Percentiles rank a stretch among this genome's conserved stretches.
Evolutionary conservation across 2,797 vertebrate genomes (phyloP).

Genomic region (Podargus strigoides): DNA sequence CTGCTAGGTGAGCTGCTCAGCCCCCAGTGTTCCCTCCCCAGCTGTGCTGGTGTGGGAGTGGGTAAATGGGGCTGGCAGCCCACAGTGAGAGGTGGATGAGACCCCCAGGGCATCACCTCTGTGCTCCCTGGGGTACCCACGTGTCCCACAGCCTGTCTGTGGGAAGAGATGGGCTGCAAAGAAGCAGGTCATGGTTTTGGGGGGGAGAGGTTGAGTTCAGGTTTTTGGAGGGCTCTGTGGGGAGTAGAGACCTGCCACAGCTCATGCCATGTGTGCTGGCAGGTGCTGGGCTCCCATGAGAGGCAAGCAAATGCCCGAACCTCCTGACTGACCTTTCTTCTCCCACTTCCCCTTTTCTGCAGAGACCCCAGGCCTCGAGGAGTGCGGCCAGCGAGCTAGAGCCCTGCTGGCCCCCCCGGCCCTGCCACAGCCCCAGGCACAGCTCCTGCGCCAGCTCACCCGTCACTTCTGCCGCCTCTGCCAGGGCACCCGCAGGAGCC

Average conservation of each 20-base stretch:
- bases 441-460: constrained; percentile 76
- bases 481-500: constrained; percentile 60
- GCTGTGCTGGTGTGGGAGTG: not conserved
- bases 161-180: not conserved
- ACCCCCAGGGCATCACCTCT: not conserved
- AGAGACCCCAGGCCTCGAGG: constrained; percentile 77
- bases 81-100: not conserved
- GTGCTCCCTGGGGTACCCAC: rapidly evolving
- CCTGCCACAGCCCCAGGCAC: constrained; percentile 75
- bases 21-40: not conserved
- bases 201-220: not conserved
- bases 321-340: not conserved
- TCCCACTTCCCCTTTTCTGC: not conserved
- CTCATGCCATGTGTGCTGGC: not conserved
- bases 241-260: not conserved
- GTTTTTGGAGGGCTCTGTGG: rapidly evolving
- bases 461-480: constrained; percentile 73
- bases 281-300: not conserved
- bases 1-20: not conserved
- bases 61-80: not conserved
- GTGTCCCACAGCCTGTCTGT: not conserved
- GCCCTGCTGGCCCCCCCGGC: constrained; percentile 77
- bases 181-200: rapidly evolving
- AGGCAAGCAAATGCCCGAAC: not conserved
- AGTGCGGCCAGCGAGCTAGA: constrained; percentile 79